Percentiles rank a stretch among this genome's conserved stretches.
These are phyloP conservation scores for mouse (Mus musculus) DNA, from an alignment of 2,113 vertebrate species.

Conservation along the genomic window GRCm39 chr4:100812501-100813000, in stretches of 20 bases:
- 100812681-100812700: not conserved
- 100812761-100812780: not conserved
- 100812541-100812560: not conserved
- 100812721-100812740: not conserved
- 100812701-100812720: not conserved
- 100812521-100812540: not conserved
- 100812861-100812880: not conserved
- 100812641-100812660: not conserved
- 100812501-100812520: not conserved
- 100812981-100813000: not conserved
- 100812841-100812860: not conserved
- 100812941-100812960: not conserved
- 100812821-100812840: not conserved
- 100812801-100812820: not conserved
- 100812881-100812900: not conserved
- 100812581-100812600: not conserved
- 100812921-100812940: not conserved
- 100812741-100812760: not conserved
- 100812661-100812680: slow-evolving; percentile 44
- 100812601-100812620: not conserved
- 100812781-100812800: not conserved
- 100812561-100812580: not conserved
- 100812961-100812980: not conserved
- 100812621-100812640: not conserved
- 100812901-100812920: not conserved